A percentile compares a stretch with the other conserved stretches of the same genome.
Conservation (phyloP, 2,113 vertebrate species). For the Mormyrus iriodes region DNA sequence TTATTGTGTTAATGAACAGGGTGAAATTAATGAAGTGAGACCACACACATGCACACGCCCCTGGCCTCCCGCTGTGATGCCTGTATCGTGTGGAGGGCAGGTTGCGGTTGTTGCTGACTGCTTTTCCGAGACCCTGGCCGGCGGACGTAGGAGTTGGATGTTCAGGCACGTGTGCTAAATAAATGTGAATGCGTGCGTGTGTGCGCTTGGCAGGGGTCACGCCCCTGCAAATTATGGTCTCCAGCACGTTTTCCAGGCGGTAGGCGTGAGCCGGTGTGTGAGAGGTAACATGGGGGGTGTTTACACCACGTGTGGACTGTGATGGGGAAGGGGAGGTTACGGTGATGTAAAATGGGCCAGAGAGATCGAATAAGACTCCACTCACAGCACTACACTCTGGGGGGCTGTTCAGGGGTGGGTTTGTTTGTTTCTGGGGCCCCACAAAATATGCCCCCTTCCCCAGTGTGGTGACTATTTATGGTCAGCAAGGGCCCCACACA, state of each 20-base stretch:
- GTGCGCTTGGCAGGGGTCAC: not conserved
- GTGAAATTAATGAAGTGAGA: not conserved
- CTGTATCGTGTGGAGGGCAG: not conserved
- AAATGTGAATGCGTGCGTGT: not conserved
- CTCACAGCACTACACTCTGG: not conserved
- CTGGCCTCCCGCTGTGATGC: not conserved
- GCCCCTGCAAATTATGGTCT: not conserved
- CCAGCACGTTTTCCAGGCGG: not conserved
- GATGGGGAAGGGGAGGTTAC: not conserved
- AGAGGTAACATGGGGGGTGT: not conserved
- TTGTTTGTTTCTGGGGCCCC: not conserved
- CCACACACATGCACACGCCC: not conserved
- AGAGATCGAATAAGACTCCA: not conserved
- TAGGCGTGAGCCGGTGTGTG: not conserved
- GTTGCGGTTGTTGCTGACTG: not conserved
- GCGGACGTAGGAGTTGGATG: no score
- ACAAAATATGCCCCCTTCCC: not conserved
- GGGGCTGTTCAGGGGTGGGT: not conserved
- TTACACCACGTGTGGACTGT: not conserved
- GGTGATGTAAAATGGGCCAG: not conserved
- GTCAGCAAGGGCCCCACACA: not conserved
- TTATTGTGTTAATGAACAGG: not conserved
- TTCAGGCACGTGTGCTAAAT: not conserved
- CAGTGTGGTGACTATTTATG: not conserved
- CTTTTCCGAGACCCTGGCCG: not conserved